Conservation (phyloP, 1,140 invertebrate genomes). For the Chironomus tepperi region DNA sequence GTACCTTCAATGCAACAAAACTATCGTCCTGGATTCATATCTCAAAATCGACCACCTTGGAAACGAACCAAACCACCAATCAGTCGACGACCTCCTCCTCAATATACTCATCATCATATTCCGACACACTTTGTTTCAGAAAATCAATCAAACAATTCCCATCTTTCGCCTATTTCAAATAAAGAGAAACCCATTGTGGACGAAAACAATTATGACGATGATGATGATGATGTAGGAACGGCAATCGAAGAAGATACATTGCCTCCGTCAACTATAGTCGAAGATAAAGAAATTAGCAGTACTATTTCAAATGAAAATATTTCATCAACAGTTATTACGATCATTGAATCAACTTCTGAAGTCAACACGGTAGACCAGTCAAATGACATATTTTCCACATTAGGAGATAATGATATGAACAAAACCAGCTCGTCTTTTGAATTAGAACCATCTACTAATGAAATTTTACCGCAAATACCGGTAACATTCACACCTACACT, state of each 20-base stretch:
- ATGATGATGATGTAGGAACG: constrained; percentile 35
- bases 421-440: not conserved
- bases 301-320: not conserved
- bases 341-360: constrained; percentile 23
- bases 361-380: constrained; percentile 14
- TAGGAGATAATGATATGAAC: not conserved
- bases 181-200: constrained; percentile 31
- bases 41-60: constrained; percentile 50
- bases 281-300: not conserved
- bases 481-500: constrained; percentile 30
- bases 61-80: constrained; percentile 43
- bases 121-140: constrained; percentile 30
- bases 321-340: constrained; percentile 26
- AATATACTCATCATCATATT: constrained; percentile 46
- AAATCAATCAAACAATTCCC: constrained; percentile 10
- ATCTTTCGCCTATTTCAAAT: not conserved
- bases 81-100: constrained; percentile 43
- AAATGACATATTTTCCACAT: not conserved
- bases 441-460: constrained; percentile 24
- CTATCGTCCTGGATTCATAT: constrained; percentile 45
- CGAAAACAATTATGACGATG: constrained; percentile 29
- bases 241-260: constrained; percentile 34
- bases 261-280: not conserved
- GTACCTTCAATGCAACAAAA: constrained; percentile 46
- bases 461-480: constrained; percentile 28